A percentile compares a stretch with the other conserved stretches of the same genome.
phyloP scores from a whole-genome alignment of 2,113 vertebrate species.

The Poeciliopsis retropinna region DNA sequence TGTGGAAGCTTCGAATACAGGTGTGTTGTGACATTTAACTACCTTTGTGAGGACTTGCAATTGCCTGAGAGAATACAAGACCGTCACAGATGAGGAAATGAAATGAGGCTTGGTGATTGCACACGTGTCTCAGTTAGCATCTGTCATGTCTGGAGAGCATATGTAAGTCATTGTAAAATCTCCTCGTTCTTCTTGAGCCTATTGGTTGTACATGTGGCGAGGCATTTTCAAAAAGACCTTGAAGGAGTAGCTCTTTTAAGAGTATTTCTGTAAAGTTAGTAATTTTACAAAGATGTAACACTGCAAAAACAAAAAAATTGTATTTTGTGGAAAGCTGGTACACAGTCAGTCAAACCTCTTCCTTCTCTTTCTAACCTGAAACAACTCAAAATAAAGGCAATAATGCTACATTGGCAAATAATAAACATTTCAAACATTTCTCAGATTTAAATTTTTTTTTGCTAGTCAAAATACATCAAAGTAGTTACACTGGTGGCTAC shows the following conservation, averaged over 20 bases:
- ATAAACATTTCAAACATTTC: too few relatives aligned
- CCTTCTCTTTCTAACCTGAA: too few relatives aligned
- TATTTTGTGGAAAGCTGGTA: too few relatives aligned
- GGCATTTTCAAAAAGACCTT: conserved; percentile 18
- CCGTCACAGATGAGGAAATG: conserved; percentile 19
- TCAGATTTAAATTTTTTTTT: too few relatives aligned
- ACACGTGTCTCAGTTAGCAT: conserved; percentile 33
- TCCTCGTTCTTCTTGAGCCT: conserved; percentile 8
- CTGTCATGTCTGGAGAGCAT: conserved; percentile 29
- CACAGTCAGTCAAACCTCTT: too few relatives aligned
- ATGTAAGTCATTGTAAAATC: background rate
- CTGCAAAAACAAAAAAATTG: too few relatives aligned
- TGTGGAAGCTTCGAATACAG: conserved; percentile 44
- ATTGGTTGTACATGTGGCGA: conserved; percentile 11
- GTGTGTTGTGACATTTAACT: conserved; percentile 38
- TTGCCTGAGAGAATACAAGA: conserved; percentile 10
- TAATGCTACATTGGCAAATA: too few relatives aligned
- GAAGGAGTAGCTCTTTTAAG: background rate
- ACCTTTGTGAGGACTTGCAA: conserved; percentile 31
- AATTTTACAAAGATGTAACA: too few relatives aligned
- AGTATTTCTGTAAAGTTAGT: too few relatives aligned
- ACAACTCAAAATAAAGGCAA: too few relatives aligned
- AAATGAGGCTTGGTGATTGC: conserved; percentile 20
- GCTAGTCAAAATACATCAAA: too few relatives aligned
- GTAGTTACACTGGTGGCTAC: too few relatives aligned